Evolutionary conservation across 2,888 invertebrate genomes (phyloP), one percentile per base, ranked within the genome.

Genomic region (Atrina japonica): DNA sequence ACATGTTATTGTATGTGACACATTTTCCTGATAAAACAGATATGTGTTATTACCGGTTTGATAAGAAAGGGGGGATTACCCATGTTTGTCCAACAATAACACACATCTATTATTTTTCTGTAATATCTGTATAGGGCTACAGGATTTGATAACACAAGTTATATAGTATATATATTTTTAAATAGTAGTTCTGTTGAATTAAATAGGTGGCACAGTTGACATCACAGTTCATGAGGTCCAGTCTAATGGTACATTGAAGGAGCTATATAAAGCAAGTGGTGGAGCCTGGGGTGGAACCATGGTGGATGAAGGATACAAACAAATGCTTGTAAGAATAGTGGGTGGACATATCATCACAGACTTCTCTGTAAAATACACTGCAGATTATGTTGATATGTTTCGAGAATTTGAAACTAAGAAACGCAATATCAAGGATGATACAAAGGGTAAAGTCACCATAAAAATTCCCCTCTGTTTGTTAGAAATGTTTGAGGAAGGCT

Each of bases 351-450:
- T 40, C 29, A 56, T 66, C 25, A 23, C 5, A 0, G 27, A n/a
- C 9, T 66, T 66, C 30, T 11, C 29, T 21, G 11, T 3, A 0
- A 18, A 29, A 29, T 29, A 55, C 14, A 66, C 66, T 16, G 25
- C 66, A 7, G 66, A 66, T 25, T 58, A 49, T 18, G 49, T 66
- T 21, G 66, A 66, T 40, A 66, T 66, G 66, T 66, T 50, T n/a
- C 30, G 66, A n/a, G 66, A 66, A 40, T 66, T 66, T 41, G 66
- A 66, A 58, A 66, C 66, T 16, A 66, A 66, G 6, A 66, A 66
- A 21, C 23, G 66, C 11, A 49, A 35, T 14, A 66, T 49, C 49
- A 40, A 47, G 0, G 40, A 58, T 40, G 66, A 58, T n/a, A 66
- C 58, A 9, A 61, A 25, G 16, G 30, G 23, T 14, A 61, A 61